Evolutionary conservation across 2,113 vertebrate genomes (phyloP).

Genomic region (Hyperopisus bebe): DNA sequence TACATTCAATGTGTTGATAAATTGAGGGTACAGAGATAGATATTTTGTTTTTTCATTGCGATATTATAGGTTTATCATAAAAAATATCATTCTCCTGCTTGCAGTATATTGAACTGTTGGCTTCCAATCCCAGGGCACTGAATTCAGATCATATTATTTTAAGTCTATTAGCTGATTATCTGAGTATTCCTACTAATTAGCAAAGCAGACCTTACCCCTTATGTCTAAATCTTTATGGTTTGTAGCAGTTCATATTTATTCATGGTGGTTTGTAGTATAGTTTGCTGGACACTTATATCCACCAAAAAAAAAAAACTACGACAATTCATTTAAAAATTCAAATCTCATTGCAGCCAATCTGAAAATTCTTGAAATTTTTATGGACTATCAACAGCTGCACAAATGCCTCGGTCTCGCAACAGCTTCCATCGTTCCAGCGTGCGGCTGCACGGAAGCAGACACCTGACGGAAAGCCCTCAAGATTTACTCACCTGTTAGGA

Average conservation of each 20-base stretch:
- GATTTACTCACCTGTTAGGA: slow-evolving; percentile 57
- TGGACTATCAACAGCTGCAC: too few species aligned
- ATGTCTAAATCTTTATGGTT: not conserved
- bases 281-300: not conserved
- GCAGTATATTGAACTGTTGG: not conserved
- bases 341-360: not conserved
- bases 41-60: not conserved
- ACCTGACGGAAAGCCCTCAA: not conserved
- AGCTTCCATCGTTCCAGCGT: not conserved
- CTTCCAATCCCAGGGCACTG: not conserved
- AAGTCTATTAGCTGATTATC: not conserved
- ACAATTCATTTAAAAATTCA: not conserved
- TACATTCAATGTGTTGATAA: not conserved
- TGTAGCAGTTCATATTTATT: not conserved
- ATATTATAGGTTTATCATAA: not conserved
- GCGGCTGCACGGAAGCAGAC: not conserved
- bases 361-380: not conserved
- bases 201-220: not conserved
- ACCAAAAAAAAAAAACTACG: not conserved
- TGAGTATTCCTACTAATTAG: not conserved
- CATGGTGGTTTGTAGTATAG: not conserved
- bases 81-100: not conserved
- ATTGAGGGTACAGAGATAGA: not conserved
- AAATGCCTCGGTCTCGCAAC: not conserved
- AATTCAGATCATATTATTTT: not conserved